Conservation (phyloP, 2,888 invertebrate species). For the Amphimallon solstitiale region DNA sequence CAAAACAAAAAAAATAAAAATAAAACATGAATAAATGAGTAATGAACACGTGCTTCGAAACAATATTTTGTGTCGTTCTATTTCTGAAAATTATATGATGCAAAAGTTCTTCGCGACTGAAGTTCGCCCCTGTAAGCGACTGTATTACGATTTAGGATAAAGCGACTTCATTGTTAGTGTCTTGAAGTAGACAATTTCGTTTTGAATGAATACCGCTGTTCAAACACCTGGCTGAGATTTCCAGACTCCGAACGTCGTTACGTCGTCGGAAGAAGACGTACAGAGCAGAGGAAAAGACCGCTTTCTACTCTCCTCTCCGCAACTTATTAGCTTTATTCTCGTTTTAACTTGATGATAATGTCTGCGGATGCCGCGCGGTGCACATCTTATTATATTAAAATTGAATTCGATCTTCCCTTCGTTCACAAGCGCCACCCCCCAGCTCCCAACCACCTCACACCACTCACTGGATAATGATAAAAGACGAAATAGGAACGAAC, state of each 20-base stretch:
- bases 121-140: conserved; percentile 32
- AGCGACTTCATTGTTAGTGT: conserved; percentile 60
- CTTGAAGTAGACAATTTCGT: conserved; percentile 56
- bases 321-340: conserved; percentile 50
- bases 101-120: too few species aligned
- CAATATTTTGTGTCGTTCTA: too few species aligned
- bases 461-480: too few species aligned
- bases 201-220: conserved; percentile 51
- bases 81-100: too few species aligned
- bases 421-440: background rate
- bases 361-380: conserved; percentile 40
- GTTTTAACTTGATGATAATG: conserved; percentile 48
- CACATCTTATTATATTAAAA: conserved; percentile 33
- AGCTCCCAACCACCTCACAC: too few species aligned
- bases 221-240: conserved; percentile 50
- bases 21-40: too few species aligned
- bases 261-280: conserved; percentile 6
- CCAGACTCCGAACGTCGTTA: conserved; percentile 14
- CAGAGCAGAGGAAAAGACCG: background rate
- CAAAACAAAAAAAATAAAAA: too few species aligned
- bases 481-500: too few species aligned
- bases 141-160: conserved; percentile 58
- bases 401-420: conserved; percentile 33
- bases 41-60: too few species aligned
- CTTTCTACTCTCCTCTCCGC: conserved; percentile 5